Evolutionary conservation across 2,888 invertebrate species (phyloP).

Genomic region (Ennomos quercinarius): DNA sequence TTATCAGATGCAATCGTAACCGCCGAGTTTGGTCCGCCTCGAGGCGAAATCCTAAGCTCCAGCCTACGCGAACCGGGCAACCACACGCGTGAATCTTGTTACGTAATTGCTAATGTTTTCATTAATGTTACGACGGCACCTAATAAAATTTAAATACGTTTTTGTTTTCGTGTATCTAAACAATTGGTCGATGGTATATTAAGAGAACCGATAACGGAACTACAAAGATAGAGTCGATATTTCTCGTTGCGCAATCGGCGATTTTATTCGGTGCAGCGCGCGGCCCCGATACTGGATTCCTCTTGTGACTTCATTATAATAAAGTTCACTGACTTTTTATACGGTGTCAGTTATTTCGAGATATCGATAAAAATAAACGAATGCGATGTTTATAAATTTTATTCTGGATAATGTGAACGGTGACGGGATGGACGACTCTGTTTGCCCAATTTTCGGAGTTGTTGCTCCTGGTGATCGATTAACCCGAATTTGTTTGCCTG

Average conservation of each 20-base stretch:
- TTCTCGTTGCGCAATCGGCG: constrained; percentile 66
- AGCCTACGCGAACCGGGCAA: constrained; percentile 53
- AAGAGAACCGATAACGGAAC: constrained; percentile 68
- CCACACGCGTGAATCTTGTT: constrained; percentile 50
- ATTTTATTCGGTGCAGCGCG: constrained; percentile 66
- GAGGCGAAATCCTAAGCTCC: constrained; percentile 55
- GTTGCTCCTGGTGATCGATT: constrained; percentile 17
- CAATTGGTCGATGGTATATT: constrained; percentile 58
- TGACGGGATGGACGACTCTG: constrained; percentile 23
- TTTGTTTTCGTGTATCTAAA: constrained; percentile 52
- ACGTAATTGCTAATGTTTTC: constrained; percentile 54
- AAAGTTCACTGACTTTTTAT: constrained; percentile 60
- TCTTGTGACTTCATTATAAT: constrained; percentile 61
- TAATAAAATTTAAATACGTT: constrained; percentile 46
- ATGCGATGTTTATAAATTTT: constrained; percentile 32
- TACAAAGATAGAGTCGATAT: constrained; percentile 62
- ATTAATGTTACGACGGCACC: constrained; percentile 45
- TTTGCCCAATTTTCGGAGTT: constrained; percentile 4
- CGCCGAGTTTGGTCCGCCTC: constrained; percentile 52
- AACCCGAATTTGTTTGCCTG: neutral
- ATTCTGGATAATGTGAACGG: constrained; percentile 32
- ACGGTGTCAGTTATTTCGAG: constrained; percentile 49
- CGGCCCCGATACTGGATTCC: constrained; percentile 62
- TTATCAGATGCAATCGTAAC: constrained; percentile 69
- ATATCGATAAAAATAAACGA: constrained; percentile 40